Evolutionary conservation across 2,888 invertebrate genomes (phyloP).

Genomic region (Epiblema foenella): DNA sequence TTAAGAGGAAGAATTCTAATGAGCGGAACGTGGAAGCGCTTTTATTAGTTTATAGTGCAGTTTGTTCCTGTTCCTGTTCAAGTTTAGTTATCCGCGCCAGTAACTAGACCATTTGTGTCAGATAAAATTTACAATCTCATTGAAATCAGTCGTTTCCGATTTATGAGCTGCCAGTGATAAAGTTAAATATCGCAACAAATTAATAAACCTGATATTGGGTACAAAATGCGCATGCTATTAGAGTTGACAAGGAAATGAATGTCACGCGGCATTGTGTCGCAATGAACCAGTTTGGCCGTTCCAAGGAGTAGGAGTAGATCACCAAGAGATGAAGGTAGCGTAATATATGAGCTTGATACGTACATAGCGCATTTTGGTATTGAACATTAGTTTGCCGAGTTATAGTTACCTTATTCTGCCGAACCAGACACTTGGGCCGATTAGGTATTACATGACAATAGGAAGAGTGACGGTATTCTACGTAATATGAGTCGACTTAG

Average conservation of each 20-base stretch:
- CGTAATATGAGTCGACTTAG: slow-evolving; percentile 38
- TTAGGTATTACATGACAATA: slow-evolving; percentile 44
- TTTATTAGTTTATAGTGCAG: slow-evolving; percentile 13
- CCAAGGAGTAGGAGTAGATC: slow-evolving; percentile 10
- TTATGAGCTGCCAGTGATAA: slow-evolving; percentile 30
- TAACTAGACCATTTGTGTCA: slow-evolving; percentile 1
- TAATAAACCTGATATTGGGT: slow-evolving; percentile 48
- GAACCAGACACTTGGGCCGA: slow-evolving; percentile 39
- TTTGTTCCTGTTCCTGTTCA: slow-evolving; percentile 24
- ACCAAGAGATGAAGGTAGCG: background rate
- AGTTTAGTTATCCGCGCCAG: slow-evolving; percentile 6
- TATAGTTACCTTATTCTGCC: slow-evolving; percentile 38
- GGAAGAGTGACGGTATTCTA: slow-evolving; percentile 37
- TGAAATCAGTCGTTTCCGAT: slow-evolving; percentile 22
- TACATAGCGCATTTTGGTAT: slow-evolving; percentile 9
- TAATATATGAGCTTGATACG: slow-evolving; percentile 13
- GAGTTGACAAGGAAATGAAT: slow-evolving; percentile 59
- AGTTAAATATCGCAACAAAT: slow-evolving; percentile 49
- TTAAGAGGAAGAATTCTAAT: slow-evolving; percentile 53
- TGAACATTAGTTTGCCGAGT: slow-evolving; percentile 27
- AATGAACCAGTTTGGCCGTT: slow-evolving; percentile 54
- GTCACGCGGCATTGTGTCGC: slow-evolving; percentile 60
- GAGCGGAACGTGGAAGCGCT: slow-evolving; percentile 36
- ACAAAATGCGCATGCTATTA: slow-evolving; percentile 53
- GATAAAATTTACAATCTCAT: slow-evolving; percentile 29